phyloP scores from a whole-genome alignment of 2,113 vertebrate species.

The Barbus barbus region DNA sequence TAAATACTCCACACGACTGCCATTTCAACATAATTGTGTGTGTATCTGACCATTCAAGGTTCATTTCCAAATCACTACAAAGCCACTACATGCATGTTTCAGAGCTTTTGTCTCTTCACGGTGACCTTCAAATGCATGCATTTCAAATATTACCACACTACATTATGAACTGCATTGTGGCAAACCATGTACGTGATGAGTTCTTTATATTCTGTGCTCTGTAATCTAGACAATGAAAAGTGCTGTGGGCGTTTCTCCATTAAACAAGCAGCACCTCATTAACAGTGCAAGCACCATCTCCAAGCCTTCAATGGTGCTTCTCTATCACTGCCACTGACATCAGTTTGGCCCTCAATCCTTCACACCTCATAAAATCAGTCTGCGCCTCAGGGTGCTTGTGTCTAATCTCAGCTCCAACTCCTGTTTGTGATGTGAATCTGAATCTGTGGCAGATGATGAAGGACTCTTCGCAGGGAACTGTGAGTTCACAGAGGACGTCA shows the following conservation, averaged over 20 bases:
- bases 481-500: background rate
- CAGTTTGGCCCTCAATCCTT: constrained; percentile 10
- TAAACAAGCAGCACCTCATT: constrained; percentile 17
- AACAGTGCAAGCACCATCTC: background rate
- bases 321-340: constrained; percentile 25
- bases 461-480: background rate
- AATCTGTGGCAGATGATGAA: constrained; percentile 26
- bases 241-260: background rate
- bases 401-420: background rate
- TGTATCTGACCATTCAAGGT: background rate
- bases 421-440: constrained; percentile 7
- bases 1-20: background rate
- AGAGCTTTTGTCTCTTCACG: background rate
- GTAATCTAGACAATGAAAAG: background rate
- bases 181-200: background rate
- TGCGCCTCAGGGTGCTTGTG: background rate
- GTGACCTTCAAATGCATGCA: background rate
- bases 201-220: constrained; percentile 1
- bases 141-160: background rate
- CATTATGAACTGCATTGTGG: background rate
- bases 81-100: background rate
- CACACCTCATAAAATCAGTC: constrained; percentile 29
- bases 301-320: background rate
- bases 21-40: background rate
- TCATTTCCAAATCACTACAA: background rate